Evolutionary conservation across 2,797 vertebrate species (phyloP), one percentile per base, ranked within the genome.

Genomic region (Urocyon cinereoargenteus): DNA sequence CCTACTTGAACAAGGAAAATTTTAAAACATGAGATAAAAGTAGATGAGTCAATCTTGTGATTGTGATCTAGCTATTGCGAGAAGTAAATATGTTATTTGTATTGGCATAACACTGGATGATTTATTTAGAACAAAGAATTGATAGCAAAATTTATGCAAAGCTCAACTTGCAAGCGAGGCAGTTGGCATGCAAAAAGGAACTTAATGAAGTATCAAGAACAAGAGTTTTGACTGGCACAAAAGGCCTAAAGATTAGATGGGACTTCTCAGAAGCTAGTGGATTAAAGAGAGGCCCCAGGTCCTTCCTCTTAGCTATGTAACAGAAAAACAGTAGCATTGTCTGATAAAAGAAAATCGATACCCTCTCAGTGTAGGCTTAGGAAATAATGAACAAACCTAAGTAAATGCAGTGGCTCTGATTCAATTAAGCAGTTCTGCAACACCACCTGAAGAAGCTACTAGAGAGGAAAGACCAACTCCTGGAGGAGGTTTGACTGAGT

Each of bases 111-210:
- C 16, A 73, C 28, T 53, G 73, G 94, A 92, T 78, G 19, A 72
- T n/a, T 92, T 92, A 57, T 55, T 93, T 97, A 85, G 59, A 93
- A 95, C 49, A 96, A 96, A 95, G 73, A 86, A 92, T 68, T 53
- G 22, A 79, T 81, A 62, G 15, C 24, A 79, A 87, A 73, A 68
- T 68, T 75, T 64, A 70, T 90, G 24, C n/a, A 92, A 86, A 88
- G 21, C 61, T 92, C n/a, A 96, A 93, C 59, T 96, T 95, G n/a
- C 28, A 77, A 72, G 85, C 61, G 72, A 97, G 86, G 85, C 18
- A 73, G 64, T 55, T 90, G 94, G 34, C 14, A 7, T 64, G 55
- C 49, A 57, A 62, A 92, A 87, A 85, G 64, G 59, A 79, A 95
- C 15, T 75, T 92, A 53, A 84, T 77, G 53, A 87, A 95, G 51